These are phyloP conservation scores for Leptinotarsa undecemlineata DNA, from an alignment of 1,140 invertebrate genomes.

Conservation along the genomic window DNA sequence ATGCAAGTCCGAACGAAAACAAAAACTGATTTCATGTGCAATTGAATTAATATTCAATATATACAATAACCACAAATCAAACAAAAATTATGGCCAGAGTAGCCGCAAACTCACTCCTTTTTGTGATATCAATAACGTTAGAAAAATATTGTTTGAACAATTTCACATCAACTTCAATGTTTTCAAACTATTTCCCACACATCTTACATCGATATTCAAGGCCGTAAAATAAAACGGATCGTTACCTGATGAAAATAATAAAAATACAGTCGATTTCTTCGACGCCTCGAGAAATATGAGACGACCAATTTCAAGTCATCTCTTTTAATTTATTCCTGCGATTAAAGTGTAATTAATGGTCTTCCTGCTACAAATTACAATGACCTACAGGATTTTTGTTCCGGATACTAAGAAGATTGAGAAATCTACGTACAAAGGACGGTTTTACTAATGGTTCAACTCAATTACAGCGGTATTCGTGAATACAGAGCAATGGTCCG, in stretches of 20 bases:
- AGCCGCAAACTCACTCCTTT: no score
- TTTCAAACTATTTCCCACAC: neutral
- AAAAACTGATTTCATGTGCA: no score
- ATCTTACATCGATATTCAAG: neutral
- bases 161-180: no score
- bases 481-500: no score
- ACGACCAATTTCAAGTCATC: neutral
- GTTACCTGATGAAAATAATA: neutral
- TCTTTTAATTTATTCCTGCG: neutral
- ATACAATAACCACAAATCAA: no score
- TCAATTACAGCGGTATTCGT: no score
- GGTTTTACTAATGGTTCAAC: no score
- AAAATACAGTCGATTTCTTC: neutral
- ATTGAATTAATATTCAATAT: no score
- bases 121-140: no score
- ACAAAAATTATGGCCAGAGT: no score
- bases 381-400: neutral
- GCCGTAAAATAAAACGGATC: neutral
- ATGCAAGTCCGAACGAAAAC: no score
- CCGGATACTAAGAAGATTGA: neutral
- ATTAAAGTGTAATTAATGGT: constrained; percentile 1
- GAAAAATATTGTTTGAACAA: no score
- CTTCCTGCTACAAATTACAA: neutral
- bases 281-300: neutral
- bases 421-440: neutral